phyloP scores from a whole-genome alignment of 2,888 invertebrate genomes.

The Heterodera filipjevi region DNA sequence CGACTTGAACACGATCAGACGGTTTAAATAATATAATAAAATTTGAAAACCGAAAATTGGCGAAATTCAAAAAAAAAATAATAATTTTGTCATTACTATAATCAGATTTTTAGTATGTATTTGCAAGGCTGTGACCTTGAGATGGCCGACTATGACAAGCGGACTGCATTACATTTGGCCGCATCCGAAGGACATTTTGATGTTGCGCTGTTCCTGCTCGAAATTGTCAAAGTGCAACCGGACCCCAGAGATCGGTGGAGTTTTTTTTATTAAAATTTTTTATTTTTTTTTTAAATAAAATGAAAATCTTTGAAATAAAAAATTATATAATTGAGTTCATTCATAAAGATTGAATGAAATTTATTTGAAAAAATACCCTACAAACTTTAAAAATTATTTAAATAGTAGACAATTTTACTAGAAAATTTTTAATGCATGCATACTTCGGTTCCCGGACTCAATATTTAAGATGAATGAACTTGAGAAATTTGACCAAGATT shows the following conservation, averaged over 20 bases:
- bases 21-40: conserved; percentile 19
- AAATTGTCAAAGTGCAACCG: conserved; percentile 49
- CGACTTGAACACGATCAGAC: conserved; percentile 49
- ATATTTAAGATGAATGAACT: too few relatives aligned
- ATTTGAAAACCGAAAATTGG: too few relatives aligned
- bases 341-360: too few relatives aligned
- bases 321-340: too few relatives aligned
- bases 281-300: neutral
- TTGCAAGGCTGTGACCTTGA: conserved; percentile 92
- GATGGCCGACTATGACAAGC: conserved; percentile 88
- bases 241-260: conserved; percentile 50
- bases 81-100: neutral
- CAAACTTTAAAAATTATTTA: too few relatives aligned
- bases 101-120: conserved; percentile 62
- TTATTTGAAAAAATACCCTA: too few relatives aligned
- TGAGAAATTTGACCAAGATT: too few relatives aligned
- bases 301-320: too few relatives aligned
- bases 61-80: neutral
- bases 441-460: too few relatives aligned
- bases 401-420: too few relatives aligned
- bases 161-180: conserved; percentile 91
- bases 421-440: too few relatives aligned
- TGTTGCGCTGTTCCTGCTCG: conserved; percentile 51
- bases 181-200: conserved; percentile 84
- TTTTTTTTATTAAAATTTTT: neutral